A percentile compares a stretch with the other conserved stretches of the same genome.
Conservation (phyloP, 1,140 invertebrate genomes). For the Steinernema feltiae region DNA sequence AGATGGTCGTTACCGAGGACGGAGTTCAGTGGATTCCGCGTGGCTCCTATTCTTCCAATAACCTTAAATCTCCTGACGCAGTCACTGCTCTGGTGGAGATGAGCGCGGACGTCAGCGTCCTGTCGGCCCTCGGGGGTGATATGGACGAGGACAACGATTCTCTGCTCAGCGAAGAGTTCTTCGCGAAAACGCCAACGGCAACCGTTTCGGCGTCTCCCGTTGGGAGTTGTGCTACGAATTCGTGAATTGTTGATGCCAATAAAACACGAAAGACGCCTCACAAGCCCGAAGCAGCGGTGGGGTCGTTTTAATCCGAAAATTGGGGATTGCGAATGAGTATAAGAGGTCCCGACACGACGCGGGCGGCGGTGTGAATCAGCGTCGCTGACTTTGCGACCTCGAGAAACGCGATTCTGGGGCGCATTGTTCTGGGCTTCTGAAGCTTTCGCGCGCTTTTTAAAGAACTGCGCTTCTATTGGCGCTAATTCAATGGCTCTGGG, state of each 20-base stretch:
- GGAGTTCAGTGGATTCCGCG: background rate
- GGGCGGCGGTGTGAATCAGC: no score
- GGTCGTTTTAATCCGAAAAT: background rate
- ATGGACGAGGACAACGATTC: background rate
- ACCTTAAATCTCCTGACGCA: background rate
- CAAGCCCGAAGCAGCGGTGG: no score
- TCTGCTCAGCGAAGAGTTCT: background rate
- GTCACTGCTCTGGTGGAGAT: slow-evolving; percentile 1
- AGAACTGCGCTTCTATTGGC: no score
- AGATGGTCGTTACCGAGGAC: background rate
- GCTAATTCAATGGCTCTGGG: no score
- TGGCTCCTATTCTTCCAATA: background rate
- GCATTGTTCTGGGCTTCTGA: no score
- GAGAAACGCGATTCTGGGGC: no score
- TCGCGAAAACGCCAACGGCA: background rate
- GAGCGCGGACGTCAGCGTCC: background rate
- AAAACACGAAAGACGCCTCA: background rate
- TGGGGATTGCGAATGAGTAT: background rate
- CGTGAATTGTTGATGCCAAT: background rate
- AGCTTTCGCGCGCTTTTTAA: no score
- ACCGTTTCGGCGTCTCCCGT: background rate
- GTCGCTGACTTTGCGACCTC: no score
- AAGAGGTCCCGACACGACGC: no score
- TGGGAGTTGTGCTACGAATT: no score
- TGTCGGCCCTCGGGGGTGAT: background rate